These are phyloP conservation scores for Chrysogorgia sp. DNA, from an alignment of 92 coral and sea anemone genomes.

Conservation along the genomic window DNA sequence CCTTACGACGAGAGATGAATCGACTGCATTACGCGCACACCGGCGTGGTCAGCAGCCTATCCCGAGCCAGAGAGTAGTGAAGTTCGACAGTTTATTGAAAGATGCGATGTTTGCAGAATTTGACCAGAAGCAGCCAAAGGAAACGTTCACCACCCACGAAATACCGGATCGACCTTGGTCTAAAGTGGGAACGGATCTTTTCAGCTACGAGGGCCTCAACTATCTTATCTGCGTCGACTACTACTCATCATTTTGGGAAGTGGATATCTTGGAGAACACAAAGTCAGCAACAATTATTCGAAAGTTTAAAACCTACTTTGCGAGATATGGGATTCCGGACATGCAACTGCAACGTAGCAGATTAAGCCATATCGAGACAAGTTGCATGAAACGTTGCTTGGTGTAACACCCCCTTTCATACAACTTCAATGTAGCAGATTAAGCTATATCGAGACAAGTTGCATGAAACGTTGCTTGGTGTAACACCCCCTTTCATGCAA, in stretches of 20 bases:
- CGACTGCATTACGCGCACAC: conserved; percentile 32
- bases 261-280: conserved; percentile 25
- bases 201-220: neutral
- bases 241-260: conserved; percentile 11
- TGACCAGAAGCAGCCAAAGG: conserved; percentile 14
- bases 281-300: conserved; percentile 22
- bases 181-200: conserved; percentile 12
- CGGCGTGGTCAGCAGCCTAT: conserved; percentile 17
- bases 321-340: conserved; percentile 25
- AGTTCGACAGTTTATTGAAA: conserved; percentile 36
- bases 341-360: neutral
- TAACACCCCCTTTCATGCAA: too few relatives aligned
- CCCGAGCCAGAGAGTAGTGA: conserved; percentile 40
- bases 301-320: conserved; percentile 30
- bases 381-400: too few relatives aligned
- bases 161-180: conserved; percentile 20
- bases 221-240: conserved; percentile 23
- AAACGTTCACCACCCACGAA: conserved; percentile 4
- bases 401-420: too few relatives aligned
- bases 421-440: too few relatives aligned
- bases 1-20: too few relatives aligned
- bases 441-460: too few relatives aligned
- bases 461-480: too few relatives aligned
- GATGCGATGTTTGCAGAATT: conserved; percentile 40
- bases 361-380: too few relatives aligned